Base-by-base conservation (phyloP, 2,888 invertebrate genomes). In the Allolobophora icterica region DNA sequence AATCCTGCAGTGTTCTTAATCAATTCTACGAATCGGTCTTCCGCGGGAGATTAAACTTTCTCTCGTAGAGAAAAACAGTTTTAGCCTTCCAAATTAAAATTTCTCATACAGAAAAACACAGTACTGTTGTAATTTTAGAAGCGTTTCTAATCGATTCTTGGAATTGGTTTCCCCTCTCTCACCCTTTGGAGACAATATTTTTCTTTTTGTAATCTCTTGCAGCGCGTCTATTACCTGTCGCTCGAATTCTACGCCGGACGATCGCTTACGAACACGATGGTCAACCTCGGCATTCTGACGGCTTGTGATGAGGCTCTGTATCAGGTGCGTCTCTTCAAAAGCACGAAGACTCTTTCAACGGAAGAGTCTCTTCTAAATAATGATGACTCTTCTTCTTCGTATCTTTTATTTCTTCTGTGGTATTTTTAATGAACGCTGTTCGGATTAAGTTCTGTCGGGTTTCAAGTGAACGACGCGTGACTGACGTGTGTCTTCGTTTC, bases 201-300 rank as follows among this genome's bases (percentile, higher is more conserved):
- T 30, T 11, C 30, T 17, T 71, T 30, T 71, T 24, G n/a, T 45
- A 45, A 30, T 71, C 11, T 71, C 21, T 96, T 96, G 91, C 96
- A 99, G 99, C 97, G 99, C 93, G 98, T 99, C 71, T 99, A 99
- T 96, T 99, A 99, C 95, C 97, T 99, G 87, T 99, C 99, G 5
- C 96, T 99, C 96, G 99, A 99, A 96, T 99, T 98, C 96, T 99
- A 99, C 96, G 99, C 99, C 98, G 99, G 99, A n/a, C 97, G 99
- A 91, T 97, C 99, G 5, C 97, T 99, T 84, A 98, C 98, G 95
- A 99, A 99, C 96, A 99, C 99, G 92, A 99, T 99, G 99, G 98
- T 99, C 94, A 99, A 99, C 96, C 96, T 99, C 94, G 99, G 99
- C 89, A 98, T 99, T 94, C 98, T 99, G 96, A 97, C 97, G 33